Percentiles rank a stretch among this genome's conserved stretches.
phyloP scores from a whole-genome alignment of 1,140 invertebrate species.

The Drosophila athabasca region DNA sequence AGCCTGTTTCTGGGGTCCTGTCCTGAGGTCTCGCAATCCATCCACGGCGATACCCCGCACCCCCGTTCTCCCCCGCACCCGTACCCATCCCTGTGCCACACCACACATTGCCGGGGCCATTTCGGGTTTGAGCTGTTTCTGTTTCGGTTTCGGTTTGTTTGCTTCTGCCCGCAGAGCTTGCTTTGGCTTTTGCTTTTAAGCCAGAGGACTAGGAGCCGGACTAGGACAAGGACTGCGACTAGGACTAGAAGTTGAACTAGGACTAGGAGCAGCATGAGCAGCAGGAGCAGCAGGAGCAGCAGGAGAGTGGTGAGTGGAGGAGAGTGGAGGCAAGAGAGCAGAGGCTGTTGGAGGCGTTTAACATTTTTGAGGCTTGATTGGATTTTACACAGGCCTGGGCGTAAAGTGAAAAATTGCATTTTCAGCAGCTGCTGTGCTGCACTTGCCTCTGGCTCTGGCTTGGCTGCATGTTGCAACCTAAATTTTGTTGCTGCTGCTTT shows the following conservation, averaged over 20 bases:
- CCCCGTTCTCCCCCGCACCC: too few relatives aligned
- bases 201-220: slow-evolving; percentile 28
- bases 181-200: slow-evolving; percentile 81
- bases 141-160: slow-evolving; percentile 55
- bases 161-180: slow-evolving; percentile 60
- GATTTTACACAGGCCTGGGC: slow-evolving; percentile 65
- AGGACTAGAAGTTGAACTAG: neutral
- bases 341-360: slow-evolving; percentile 60
- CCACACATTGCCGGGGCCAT: too few relatives aligned
- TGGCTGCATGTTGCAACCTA: slow-evolving; percentile 30
- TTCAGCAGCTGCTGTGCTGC: slow-evolving; percentile 68
- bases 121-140: slow-evolving; percentile 9
- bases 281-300: slow-evolving; percentile 11
- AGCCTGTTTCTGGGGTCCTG: slow-evolving; percentile 24
- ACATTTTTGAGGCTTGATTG: slow-evolving; percentile 82
- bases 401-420: slow-evolving; percentile 81
- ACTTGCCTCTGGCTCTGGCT: slow-evolving; percentile 1
- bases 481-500: neutral
- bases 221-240: slow-evolving; percentile 2
- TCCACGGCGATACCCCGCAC: neutral
- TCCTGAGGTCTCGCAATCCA: slow-evolving; percentile 10
- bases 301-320: too few relatives aligned
- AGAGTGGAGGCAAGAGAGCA: too few relatives aligned
- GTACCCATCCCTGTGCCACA: too few relatives aligned
- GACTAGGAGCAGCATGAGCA: slow-evolving; percentile 2